Base-by-base conservation (phyloP, 2,888 invertebrate genomes). In the Drosophila ochracea region DNA sequence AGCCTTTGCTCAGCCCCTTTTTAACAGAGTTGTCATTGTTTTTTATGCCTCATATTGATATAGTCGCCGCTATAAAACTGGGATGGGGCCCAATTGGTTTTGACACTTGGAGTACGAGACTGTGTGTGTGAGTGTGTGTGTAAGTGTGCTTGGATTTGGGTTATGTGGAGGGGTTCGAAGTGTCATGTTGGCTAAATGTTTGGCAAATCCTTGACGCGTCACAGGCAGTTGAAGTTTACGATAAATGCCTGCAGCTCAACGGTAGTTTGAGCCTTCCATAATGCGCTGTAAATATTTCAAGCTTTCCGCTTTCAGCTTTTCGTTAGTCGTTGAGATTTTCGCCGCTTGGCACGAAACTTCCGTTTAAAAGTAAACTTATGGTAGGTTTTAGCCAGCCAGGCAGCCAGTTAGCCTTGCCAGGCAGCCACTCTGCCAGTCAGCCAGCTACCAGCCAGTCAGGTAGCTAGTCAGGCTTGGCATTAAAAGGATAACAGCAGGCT, bases 121-220 rank as follows among this genome's bases (percentile, higher is more conserved):
- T 30, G 30, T 31, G n/a, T 37, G 11, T 11, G 31, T 30, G 30
- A 28, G n/a, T 37, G 11, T 11, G 31, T 31, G 39, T 49, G 25
- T 31, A 39, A 37, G 47, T 39, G 47, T 28, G 41, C 21, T 16
- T 21, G 39, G 21, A 11, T 31, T 25, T 35, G 41, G 31, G 13
- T n/a, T 33, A n/a, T 30, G n/a, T 60, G 39, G 28, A 37, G 55
- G 4, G 53, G 59, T 70, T 53, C 35, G 55, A 88, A 90, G 90
- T 91, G 91, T 80, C 90, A 77, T 90, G 91, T 90, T 85, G 89
- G 90, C 74, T 88, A 87, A 88, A 89, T 85, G 89, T 74, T 81
- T 80, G 84, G 79, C 84, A 91, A 89, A 91, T 90, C 91, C 91
- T 82, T 83, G 87, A 87, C 90, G 89, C 86, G 85, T 84, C 82